Evolutionary conservation across 2,113 vertebrate genomes (phyloP).

Genomic region (Chionodraco myersi): DNA sequence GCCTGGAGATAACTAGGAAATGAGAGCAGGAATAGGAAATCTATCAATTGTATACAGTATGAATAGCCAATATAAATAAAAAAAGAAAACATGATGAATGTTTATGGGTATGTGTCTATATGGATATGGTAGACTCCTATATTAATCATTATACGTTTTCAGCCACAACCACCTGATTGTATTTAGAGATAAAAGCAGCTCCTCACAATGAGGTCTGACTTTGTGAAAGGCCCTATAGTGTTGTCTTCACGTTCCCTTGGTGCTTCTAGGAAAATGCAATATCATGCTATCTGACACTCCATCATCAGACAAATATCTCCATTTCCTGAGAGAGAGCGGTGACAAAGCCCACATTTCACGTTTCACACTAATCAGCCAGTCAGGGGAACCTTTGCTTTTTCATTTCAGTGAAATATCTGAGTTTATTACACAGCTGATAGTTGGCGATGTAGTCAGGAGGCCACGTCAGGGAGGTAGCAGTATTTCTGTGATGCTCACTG

Average conservation of each 20-base stretch:
- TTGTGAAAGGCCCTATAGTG: slow-evolving; percentile 58
- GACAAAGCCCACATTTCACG: slow-evolving; percentile 67
- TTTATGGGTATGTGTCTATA: slow-evolving; percentile 9
- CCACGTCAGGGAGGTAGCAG: slow-evolving; percentile 6
- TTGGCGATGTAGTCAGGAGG: slow-evolving; percentile 25
- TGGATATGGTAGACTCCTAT: slow-evolving; percentile 45
- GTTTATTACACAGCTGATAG: slow-evolving; percentile 69
- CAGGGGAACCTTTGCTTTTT: slow-evolving; percentile 62
- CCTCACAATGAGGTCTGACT: slow-evolving; percentile 58
- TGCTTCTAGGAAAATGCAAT: slow-evolving; percentile 75
- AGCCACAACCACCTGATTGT: slow-evolving; percentile 60
- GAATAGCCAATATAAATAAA: slow-evolving; percentile 60
- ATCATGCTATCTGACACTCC: slow-evolving; percentile 80
- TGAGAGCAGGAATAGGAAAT: slow-evolving; percentile 68
- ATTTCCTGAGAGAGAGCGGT: slow-evolving; percentile 73
- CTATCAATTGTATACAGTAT: slow-evolving; percentile 60
- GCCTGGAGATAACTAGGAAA: slow-evolving; percentile 67
- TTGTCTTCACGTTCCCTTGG: slow-evolving; percentile 57
- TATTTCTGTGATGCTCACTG: slow-evolving; percentile 8
- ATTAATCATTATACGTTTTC: slow-evolving; percentile 64
- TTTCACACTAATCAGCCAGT: slow-evolving; percentile 67
- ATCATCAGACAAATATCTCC: slow-evolving; percentile 78
- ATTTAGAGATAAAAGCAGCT: slow-evolving; percentile 68
- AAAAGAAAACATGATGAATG: slow-evolving; percentile 27
- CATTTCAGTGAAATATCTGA: slow-evolving; percentile 67